These are phyloP conservation scores for Drosophila subpulchrella DNA, from an alignment of 1,140 invertebrate genomes.

Conservation along the genomic window DNA sequence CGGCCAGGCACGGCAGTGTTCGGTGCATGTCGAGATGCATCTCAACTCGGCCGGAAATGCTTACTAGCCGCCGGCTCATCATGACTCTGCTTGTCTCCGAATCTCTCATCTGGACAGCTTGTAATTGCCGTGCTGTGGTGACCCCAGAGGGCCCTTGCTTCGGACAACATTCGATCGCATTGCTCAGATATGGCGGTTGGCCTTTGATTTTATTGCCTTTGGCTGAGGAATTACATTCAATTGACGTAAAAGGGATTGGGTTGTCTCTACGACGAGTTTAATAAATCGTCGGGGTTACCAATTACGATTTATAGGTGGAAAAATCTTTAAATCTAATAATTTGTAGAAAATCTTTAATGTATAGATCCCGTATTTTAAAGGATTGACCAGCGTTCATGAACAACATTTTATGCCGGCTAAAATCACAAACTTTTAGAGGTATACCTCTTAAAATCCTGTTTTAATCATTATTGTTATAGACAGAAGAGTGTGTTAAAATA, in stretches of 20 bases:
- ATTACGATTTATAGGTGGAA: too few species aligned
- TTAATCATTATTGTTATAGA: too few species aligned
- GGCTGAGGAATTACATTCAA: not conserved
- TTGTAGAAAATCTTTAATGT: too few species aligned
- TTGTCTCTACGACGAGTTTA: not conserved
- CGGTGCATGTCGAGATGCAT: slow-evolving; percentile 14
- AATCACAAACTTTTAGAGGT: too few species aligned
- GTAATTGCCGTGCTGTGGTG: not conserved
- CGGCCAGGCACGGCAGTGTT: slow-evolving; percentile 15
- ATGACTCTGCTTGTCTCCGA: slow-evolving; percentile 8
- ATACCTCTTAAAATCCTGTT: too few species aligned
- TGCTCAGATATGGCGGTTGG: not conserved
- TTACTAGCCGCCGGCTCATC: slow-evolving; percentile 4
- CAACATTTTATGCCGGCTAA: too few species aligned
- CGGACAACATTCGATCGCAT: not conserved
- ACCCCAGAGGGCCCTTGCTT: not conserved
- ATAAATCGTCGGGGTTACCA: too few species aligned
- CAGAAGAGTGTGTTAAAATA: too few species aligned
- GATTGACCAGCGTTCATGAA: too few species aligned
- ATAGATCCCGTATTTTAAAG: too few species aligned
- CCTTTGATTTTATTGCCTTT: not conserved
- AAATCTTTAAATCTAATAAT: too few species aligned
- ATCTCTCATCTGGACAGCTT: slow-evolving; percentile 5
- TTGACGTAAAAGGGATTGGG: not conserved
- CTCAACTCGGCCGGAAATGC: slow-evolving; percentile 12